Conservation (phyloP, 2,113 vertebrate species). For the Spermophilus dauricus region DNA sequence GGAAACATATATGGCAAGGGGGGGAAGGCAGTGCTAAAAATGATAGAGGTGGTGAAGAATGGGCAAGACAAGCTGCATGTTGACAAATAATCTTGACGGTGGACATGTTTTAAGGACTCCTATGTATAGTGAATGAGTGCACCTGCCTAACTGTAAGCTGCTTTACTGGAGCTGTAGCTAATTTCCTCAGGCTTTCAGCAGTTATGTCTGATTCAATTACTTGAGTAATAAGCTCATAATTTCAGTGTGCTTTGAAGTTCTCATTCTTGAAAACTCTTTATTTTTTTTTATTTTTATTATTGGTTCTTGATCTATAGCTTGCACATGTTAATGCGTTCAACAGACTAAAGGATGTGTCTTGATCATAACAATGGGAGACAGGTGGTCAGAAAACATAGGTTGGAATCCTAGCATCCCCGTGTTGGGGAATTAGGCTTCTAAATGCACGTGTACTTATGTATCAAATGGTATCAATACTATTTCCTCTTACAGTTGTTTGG, state of each 20-base stretch:
- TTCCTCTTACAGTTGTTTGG: neutral
- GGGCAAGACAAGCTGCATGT: neutral
- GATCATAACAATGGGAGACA: neutral
- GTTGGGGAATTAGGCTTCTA: neutral
- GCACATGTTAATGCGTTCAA: neutral
- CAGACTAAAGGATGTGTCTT: neutral
- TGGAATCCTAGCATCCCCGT: neutral
- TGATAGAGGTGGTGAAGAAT: rapidly evolving
- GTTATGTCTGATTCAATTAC: neutral
- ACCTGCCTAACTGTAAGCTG: neutral
- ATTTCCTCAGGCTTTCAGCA: neutral
- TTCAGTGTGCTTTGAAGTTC: neutral
- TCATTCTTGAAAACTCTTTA: neutral
- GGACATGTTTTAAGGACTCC: neutral
- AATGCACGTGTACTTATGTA: neutral
- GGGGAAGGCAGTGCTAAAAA: neutral
- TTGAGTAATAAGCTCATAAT: neutral
- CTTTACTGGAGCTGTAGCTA: neutral
- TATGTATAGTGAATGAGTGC: neutral
- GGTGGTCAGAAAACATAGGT: neutral
- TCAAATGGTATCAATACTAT: neutral
- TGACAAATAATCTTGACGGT: neutral
- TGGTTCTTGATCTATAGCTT: neutral
- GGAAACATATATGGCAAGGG: neutral
- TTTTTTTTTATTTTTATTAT: no score